Conservation (phyloP, 2,113 vertebrate species). For the Sorex araneus region DNA sequence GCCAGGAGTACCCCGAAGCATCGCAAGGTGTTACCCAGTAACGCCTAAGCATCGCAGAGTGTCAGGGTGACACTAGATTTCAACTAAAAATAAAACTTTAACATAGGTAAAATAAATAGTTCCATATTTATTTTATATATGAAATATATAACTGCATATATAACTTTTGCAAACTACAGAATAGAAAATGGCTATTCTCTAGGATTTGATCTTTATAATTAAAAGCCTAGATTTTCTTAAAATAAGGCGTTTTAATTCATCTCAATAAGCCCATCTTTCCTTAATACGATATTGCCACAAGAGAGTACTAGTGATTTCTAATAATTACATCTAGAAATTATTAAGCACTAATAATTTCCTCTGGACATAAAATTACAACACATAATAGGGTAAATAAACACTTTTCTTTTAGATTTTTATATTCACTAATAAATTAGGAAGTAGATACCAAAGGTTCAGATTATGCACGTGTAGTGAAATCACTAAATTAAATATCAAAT, state of each 20-base stretch:
- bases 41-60: too few relatives aligned
- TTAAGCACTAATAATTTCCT: too few relatives aligned
- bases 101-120: neutral
- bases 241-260: neutral
- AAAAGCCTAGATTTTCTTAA: conserved; percentile 43
- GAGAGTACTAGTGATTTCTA: too few relatives aligned
- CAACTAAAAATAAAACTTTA: conserved; percentile 19
- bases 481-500: neutral
- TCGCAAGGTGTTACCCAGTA: too few relatives aligned
- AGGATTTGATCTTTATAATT: neutral
- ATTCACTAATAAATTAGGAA: conserved; percentile 1
- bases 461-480: neutral
- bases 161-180: conserved; percentile 21
- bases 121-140: too few relatives aligned
- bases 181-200: conserved; percentile 3
- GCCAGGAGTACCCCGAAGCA: too few relatives aligned
- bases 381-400: neutral
- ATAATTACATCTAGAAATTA: too few relatives aligned
- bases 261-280: conserved; percentile 2
- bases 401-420: neutral
- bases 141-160: too few relatives aligned
- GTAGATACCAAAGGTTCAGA: neutral
- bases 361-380: neutral
- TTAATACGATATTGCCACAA: neutral
- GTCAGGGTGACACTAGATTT: too few relatives aligned